Evolutionary conservation across 2,113 vertebrate genomes (phyloP), one percentile per base, ranked within the genome.

Genomic region (Progne subis): DNA sequence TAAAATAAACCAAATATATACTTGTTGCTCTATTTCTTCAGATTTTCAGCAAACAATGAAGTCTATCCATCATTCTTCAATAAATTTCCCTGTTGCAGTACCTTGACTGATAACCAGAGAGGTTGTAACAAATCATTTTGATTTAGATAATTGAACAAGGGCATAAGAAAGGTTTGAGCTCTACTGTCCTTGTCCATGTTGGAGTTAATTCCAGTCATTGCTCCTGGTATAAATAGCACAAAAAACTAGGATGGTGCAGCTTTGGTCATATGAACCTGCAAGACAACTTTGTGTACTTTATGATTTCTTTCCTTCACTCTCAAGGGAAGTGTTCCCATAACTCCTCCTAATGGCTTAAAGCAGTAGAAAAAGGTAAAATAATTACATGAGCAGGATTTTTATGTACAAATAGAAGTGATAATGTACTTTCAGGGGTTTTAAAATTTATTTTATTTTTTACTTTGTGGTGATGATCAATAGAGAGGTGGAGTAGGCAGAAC

Each of bases 391-490:
- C 16, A 53, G 7, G 11, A 69, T 60, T 77, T 12, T 78, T 15
- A 52, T 64, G 20, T 44, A 39, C 11, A 74, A 69, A 34, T 19
- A 76, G 14, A 72, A 72, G 14, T 34, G 14, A 11, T 37, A 79
- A 63, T 21, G 3, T 50, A 39, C 8, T 76, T 64, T 6, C 25
- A 37, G 23, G 34, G n/a, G 37, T 8, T 8, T 37, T 37, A 9
- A 37, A 37, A 37, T 37, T 59, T 17, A 32, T 2, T 31, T 25
- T 19, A 49, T 60, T 56, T 21, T 9, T 52, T 29, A 50, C 50
- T 63, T 60, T 0, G 0, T 81, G 17, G 2, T 6, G 17, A 44
- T 41, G 6, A 7, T 43, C 53, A 13, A 17, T 37, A 50, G 10
- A 4, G 5, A 18, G 5, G 29, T 25, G 50, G 8, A 53, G 4